Evolutionary conservation across 2,113 vertebrate species (phyloP).

Genomic region (Salvelinus fontinalis): DNA sequence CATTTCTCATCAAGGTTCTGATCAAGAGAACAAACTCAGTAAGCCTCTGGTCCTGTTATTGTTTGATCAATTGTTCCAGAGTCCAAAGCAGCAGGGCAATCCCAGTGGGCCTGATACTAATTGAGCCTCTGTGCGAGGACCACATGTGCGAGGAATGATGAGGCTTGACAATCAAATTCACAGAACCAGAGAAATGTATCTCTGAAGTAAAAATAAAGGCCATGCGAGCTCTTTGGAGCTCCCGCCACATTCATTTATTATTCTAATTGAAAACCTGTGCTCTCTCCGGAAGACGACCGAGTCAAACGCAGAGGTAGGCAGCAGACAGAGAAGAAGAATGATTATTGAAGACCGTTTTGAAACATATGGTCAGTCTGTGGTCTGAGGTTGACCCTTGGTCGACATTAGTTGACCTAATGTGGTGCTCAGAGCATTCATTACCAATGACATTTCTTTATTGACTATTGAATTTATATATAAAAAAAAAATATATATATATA

Average conservation of each 20-base stretch:
- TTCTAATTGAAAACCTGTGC: constrained; percentile 18
- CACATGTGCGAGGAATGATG: constrained; percentile 51
- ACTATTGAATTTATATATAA: no score
- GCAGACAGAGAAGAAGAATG: constrained; percentile 23
- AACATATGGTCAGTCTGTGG: not conserved
- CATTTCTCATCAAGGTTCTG: no score
- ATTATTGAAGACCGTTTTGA: no score
- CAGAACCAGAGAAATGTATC: constrained; percentile 62
- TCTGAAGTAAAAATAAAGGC: constrained; percentile 64
- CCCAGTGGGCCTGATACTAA: no score
- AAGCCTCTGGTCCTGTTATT: no score
- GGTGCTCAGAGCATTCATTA: no score
- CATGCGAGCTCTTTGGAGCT: constrained; percentile 51
- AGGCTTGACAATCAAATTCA: constrained; percentile 66
- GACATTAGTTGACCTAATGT: not conserved
- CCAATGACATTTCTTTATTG: no score
- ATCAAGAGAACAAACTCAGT: no score
- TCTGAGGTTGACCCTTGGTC: not conserved
- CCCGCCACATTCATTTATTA: constrained; percentile 51
- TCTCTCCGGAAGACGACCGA: not conserved
- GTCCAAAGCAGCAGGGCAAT: no score
- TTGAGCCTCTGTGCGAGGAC: constrained; percentile 20
- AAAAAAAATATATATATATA: no score
- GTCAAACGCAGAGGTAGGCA: constrained; percentile 9
- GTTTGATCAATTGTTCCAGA: no score